Evolutionary conservation across 35 echinoderm and acorn worm genomes (phyloP), one percentile per base, ranked within the genome.

Genomic region (Stichopus chloronotus): DNA sequence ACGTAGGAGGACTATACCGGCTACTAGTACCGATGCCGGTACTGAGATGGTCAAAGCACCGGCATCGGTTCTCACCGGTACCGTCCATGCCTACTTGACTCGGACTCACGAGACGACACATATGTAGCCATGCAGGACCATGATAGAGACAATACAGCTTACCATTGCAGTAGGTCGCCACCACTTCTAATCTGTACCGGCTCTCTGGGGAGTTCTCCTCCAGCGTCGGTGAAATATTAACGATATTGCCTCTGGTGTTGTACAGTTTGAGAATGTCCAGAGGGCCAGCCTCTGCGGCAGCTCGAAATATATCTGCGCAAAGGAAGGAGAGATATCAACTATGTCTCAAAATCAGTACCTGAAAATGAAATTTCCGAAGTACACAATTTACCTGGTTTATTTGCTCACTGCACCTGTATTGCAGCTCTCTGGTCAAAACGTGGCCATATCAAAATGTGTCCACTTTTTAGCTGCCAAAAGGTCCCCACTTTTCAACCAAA

Each of bases 201-300:
- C 63, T 92, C 55, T 96, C 95, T 11, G 97, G 93, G 2, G 93
- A 93, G 63, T 98, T 98, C 63, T 98, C 95, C 43, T 96, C 95
- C 30, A 98, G 59, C 61, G 87, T 95, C 8, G 95, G 95, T 63
- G 95, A 98, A 63, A 98, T 98, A 81, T 98, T 98, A 9, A 98
- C 92, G 22, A 98, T 90, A 81, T 96, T 98, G 57, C 95, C 97
- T 79, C 83, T 96, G 17, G 83, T 92, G 76, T 98, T 98, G 92
- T 98, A 98, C 5, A 98, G 89, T 81, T 98, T 98, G 9, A 98
- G 93, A 22, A 98, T 98, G 79, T 98, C 97, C 88, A 96, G 94
- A 65, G 95, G 97, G 77, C 97, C 95, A 13, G 95, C 97, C 91
- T 98, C 97, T 89, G 97, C 95, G 24, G 97, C 97, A 25, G 97